Percentiles rank a stretch among this genome's conserved stretches.
Conservation (phyloP, 1,140 invertebrate genomes). For the Metaphire vulgaris region DNA sequence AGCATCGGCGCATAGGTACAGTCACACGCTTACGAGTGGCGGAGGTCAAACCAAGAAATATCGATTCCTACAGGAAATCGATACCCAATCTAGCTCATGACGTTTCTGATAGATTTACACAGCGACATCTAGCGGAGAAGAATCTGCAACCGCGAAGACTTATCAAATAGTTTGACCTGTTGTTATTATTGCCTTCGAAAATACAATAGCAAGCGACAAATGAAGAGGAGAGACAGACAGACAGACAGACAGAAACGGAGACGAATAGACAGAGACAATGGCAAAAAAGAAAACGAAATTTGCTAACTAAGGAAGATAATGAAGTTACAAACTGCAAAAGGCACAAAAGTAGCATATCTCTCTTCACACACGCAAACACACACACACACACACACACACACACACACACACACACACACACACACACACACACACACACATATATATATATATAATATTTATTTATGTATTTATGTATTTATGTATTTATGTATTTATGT, state of each 20-base stretch:
- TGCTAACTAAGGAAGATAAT: neutral
- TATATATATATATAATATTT: neutral
- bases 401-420: neutral
- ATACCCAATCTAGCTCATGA: neutral
- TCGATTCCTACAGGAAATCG: no score
- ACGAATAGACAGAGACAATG: neutral
- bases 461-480: no score
- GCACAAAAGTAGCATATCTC: no score
- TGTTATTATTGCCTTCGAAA: neutral
- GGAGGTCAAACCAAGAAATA: no score
- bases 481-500: no score
- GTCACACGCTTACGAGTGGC: neutral
- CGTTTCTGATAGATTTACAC: neutral
- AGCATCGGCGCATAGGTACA: neutral
- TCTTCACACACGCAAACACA: neutral
- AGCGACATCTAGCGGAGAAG: neutral
- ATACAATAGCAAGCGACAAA: neutral
- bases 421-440: neutral
- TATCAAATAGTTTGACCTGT: neutral
- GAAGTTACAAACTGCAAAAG: no score
- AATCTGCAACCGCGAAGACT: neutral
- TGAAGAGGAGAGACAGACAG: neutral
- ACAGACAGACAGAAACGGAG: neutral
- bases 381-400: neutral
- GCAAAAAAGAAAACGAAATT: neutral